phyloP scores from a whole-genome alignment of 1,140 invertebrate genomes.

The Halictus rubicundus region DNA sequence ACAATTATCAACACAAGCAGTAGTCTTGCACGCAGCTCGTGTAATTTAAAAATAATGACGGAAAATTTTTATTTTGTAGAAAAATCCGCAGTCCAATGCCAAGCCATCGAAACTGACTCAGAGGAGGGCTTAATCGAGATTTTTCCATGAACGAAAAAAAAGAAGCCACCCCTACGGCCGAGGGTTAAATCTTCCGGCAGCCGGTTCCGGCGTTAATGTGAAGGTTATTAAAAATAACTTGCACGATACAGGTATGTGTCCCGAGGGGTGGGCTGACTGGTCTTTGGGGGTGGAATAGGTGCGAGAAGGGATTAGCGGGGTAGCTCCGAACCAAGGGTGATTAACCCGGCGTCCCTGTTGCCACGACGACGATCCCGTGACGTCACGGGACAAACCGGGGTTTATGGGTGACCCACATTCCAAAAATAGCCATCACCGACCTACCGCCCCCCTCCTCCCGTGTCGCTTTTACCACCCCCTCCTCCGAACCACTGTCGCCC shows the following conservation, averaged over 20 bases:
- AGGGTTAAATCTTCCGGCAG: not conserved
- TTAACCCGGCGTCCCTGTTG: conserved; percentile 72
- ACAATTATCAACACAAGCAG: too few species aligned
- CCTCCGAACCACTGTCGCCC: conserved; percentile 2
- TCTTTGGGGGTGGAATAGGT: not conserved
- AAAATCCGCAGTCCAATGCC: too few species aligned
- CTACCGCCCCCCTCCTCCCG: conserved; percentile 40
- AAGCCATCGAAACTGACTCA: too few species aligned
- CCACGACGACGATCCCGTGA: conserved; percentile 76
- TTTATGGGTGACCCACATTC: conserved; percentile 76
- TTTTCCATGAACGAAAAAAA: too few species aligned
- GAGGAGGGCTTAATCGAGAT: too few species aligned
- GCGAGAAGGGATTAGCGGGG: not conserved
- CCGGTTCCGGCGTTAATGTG: not conserved
- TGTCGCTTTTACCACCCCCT: conserved; percentile 46
- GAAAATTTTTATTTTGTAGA: too few species aligned
- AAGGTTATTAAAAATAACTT: conserved; percentile 15
- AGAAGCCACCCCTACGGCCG: not conserved
- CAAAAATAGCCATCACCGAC: conserved; percentile 71
- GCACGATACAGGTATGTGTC: not conserved
- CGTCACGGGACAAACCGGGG: conserved; percentile 76
- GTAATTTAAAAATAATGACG: too few species aligned
- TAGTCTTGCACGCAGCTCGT: too few species aligned
- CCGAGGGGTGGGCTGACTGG: not conserved
- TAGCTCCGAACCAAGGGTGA: conserved; percentile 55